Evolutionary conservation across 2,888 invertebrate species (phyloP), one percentile per base, ranked within the genome.

Genomic region (Philopedon plagiatum): DNA sequence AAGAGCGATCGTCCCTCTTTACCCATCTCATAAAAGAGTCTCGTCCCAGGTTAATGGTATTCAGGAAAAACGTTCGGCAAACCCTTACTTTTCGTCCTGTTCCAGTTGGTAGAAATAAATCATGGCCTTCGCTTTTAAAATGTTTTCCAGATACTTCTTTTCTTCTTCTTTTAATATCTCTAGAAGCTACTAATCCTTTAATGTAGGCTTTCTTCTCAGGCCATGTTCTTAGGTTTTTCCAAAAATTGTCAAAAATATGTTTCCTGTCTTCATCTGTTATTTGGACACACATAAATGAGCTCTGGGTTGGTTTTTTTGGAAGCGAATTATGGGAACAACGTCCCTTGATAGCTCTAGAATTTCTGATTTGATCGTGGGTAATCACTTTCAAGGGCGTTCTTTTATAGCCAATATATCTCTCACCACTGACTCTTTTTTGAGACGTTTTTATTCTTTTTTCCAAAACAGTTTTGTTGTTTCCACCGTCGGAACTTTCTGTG

Each of bases 11-110:
- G n/a, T n/a, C n/a, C n/a, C n/a, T n/a, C n/a, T 26, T 23, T 51
- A 51, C n/a, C 51, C 51, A 51, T 13, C 9, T 9, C n/a, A 11
- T 26, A 13, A 51, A 51, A 51, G n/a, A 51, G n/a, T 51, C 26
- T 4, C 29, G 5, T 13, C n/a, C 29, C 7, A 51, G 7, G 29
- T 51, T 29, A 29, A 49, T 2, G 3, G 51, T 23, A 13, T 1
- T 8, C 18, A 23, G 29, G 13, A 51, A 51, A 21, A 26, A 51
- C 9, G 9, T 18, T 1, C 21, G 18, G 29, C 51, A 51, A 11
- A 51, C 15, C 39, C 39, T 2, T 15, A 39, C 2, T 8, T 39
- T 39, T 13, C n/a, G 2, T n/a, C 15, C 13, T 13, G 3, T 39
- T 5, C 2, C 34, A 39, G 2, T 4, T 8, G 49, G 23, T 21